These are phyloP conservation scores for Acrobasis suavella DNA, from an alignment of 2,888 invertebrate species.

Conservation along the genomic window DNA sequence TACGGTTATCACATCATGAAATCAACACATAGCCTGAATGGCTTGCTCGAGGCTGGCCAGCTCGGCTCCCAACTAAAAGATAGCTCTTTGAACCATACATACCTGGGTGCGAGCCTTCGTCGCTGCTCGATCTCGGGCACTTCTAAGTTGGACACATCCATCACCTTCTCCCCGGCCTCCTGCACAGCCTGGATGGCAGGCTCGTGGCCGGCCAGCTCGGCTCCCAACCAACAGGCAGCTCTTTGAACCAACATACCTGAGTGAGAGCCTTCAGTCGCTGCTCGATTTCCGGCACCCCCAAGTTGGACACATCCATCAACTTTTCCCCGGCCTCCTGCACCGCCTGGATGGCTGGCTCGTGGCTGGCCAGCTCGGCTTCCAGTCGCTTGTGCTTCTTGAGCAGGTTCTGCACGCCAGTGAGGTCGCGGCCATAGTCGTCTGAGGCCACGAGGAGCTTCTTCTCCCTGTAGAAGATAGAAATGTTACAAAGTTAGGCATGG, in stretches of 20 bases:
- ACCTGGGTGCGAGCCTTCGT: conserved; percentile 86
- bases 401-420: conserved; percentile 98
- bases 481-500: too few relatives aligned
- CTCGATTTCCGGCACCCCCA: conserved; percentile 96
- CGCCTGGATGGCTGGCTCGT: conserved; percentile 97
- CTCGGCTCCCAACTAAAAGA: conserved; percentile 99
- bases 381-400: conserved; percentile 99
- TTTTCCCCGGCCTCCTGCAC: conserved; percentile 91
- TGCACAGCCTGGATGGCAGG: conserved; percentile 93
- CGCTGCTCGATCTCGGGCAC: conserved; percentile 96
- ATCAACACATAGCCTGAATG: too few relatives aligned
- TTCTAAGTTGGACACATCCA: conserved; percentile 96
- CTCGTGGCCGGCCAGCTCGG: conserved; percentile 93
- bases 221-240: too few relatives aligned
- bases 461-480: conserved; percentile 82
- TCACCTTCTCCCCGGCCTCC: conserved; percentile 94
- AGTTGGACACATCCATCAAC: conserved; percentile 95
- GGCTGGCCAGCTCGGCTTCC: conserved; percentile 98
- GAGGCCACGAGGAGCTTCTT: conserved; percentile 98
- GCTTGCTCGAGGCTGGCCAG: conserved; percentile 98
- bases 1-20: too few relatives aligned
- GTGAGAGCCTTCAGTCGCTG: conserved; percentile 92
- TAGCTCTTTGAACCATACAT: too few relatives aligned
- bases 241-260: not conserved
- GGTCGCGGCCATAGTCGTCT: conserved; percentile 98